Evolutionary conservation across 2,888 invertebrate genomes (phyloP), one percentile per base, ranked within the genome.

Genomic region (Acheta domesticus): DNA sequence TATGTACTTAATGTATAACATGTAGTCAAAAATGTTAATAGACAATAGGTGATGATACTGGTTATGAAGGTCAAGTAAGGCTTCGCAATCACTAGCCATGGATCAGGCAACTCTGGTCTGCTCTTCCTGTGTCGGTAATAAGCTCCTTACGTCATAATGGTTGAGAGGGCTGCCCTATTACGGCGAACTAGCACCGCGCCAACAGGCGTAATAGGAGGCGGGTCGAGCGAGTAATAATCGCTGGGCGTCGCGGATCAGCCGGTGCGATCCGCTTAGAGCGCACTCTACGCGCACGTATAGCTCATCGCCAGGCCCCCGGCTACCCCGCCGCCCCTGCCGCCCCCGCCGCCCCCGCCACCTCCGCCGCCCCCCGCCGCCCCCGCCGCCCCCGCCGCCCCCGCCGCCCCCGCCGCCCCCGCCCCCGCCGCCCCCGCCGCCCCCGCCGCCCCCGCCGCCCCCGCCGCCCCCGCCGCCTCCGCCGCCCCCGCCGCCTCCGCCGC

Each of bases 71-170:
- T 36, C 36, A 36, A 36, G 36, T 36, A 36, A 8, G 36, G 36
- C 36, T 36, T 36, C 36, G 36, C 36, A 36, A 36, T 36, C 36
- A 36, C 36, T 8, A 8, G 36, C 8, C 36, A 4, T 36, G 36
- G 36, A 4, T 1, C 36, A 36, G 36, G 36, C 36, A 36, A 8
- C 36, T 36, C 5, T 36, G 36, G 5, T 36, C 36, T 36, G 36
- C 36, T 36, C 36, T 36, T 36, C 36, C 5, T 36, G 62, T n/a
- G 62, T 62, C n/a, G 16, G 62, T 11, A 62, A 62, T 62, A 62
- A 62, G 14, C 62, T 62, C 62, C 62, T 62, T 62, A 62, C 62
- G 62, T 62, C 62, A 62, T 62, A 62, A 62, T 62, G n/a, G 62
- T 1, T 62, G 16, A 14, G 16, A 14, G 62, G 16, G 62, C 62